Evolutionary conservation across 1,140 invertebrate genomes (phyloP), one percentile per base, ranked within the genome.

Genomic region (Drosophila prosaltans): DNA sequence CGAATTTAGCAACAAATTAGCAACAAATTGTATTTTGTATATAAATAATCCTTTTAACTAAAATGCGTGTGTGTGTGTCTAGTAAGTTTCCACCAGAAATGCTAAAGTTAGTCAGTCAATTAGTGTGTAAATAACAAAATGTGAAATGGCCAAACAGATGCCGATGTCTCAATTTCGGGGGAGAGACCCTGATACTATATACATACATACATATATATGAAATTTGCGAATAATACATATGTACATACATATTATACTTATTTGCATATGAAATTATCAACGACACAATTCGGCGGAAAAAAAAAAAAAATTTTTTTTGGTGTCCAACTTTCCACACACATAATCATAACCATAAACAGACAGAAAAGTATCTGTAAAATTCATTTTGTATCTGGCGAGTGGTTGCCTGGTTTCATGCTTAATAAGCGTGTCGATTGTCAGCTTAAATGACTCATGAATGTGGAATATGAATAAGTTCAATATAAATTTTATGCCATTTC

Each of bases 261-360:
- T 86, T 48, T 82, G 76, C 72, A 16, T 41, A 74, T 69, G 45
- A 57, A 68, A 70, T 86, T 86, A 88, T 66, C 79, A 59, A n/a
- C 24, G 51, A 26, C 65, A 65, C 63, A 74, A 77, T 78, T 74
- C 68, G 69, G 32, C 59, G 45, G 66, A 74, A 43, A 58, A 51
- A 16, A 16, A 16, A 16, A 16, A 16, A 0, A 16, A 16, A 16
- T 16, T 16, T 16, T 16, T 41, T 73, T 43, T 66, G 21, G 16
- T 24, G 57, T 40, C 16, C 32, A 59, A 59, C 57, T 59, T 59
- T 59, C 57, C 57, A 39, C 57, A 59, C 21, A 59, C 21, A 39
- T 24, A 59, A 36, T 39, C 57, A 39, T 59, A 59, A 59, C 57
- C 57, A 24, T 66, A 76, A 73, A 67, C 51, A 74, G 67, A 61